phyloP scores from a whole-genome alignment of 2,113 vertebrate species.

The Notothenia rossii region DNA sequence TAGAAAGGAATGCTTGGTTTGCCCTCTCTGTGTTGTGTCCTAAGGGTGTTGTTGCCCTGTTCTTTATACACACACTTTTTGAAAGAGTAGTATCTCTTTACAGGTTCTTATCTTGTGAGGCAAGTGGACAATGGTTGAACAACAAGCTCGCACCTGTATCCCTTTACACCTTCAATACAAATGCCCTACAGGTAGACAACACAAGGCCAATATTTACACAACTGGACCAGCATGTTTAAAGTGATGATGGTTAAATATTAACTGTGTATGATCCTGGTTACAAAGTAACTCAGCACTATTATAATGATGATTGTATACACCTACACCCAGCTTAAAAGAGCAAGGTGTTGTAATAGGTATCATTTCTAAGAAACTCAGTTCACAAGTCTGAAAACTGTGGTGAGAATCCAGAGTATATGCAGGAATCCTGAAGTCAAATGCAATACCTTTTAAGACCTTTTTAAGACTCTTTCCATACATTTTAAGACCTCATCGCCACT shows the following conservation, averaged over 20 bases:
- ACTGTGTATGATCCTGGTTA: slow-evolving; percentile 22
- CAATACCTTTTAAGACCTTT: too few relatives aligned
- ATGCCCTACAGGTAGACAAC: slow-evolving; percentile 23
- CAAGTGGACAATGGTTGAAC: slow-evolving; percentile 24
- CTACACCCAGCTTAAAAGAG: neutral
- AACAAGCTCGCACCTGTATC: slow-evolving; percentile 59
- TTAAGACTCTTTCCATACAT: too few relatives aligned
- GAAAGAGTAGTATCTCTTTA: slow-evolving; percentile 43
- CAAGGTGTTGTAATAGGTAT: neutral
- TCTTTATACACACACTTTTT: slow-evolving; percentile 15
- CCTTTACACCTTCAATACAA: slow-evolving; percentile 56
- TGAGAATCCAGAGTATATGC: too few relatives aligned
- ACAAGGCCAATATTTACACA: slow-evolving; percentile 55
- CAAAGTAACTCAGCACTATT: neutral
- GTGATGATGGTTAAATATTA: slow-evolving; percentile 42
- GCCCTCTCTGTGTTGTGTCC: neutral
- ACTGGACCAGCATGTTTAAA: neutral
- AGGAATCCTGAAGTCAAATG: too few relatives aligned
- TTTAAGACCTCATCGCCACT: too few relatives aligned
- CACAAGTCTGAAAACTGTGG: neutral
- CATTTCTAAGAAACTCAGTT: neutral
- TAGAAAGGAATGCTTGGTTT: slow-evolving; percentile 24
- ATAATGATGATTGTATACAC: neutral
- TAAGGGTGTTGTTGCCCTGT: slow-evolving; percentile 16
- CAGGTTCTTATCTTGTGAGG: slow-evolving; percentile 7